phyloP scores from a whole-genome alignment of 2,888 invertebrate species.

The Archaeoteleia sp. region DNA sequence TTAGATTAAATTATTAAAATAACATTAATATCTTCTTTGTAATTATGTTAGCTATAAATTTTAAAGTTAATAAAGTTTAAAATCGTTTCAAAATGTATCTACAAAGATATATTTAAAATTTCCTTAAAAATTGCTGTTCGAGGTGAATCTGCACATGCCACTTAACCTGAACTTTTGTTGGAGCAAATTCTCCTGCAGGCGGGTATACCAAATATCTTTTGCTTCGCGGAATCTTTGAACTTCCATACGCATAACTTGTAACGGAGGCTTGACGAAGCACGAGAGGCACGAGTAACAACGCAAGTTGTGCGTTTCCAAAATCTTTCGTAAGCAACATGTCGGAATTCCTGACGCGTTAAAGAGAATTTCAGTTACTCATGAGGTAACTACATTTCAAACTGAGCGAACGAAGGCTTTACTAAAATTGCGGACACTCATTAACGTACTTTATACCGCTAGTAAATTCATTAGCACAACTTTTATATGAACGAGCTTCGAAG shows the following conservation, averaged over 20 bases:
- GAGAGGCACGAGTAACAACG: constrained; percentile 33
- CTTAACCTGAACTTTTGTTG: constrained; percentile 69
- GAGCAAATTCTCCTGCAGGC: constrained; percentile 47
- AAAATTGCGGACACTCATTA: constrained; percentile 37
- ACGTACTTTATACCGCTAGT: constrained; percentile 42
- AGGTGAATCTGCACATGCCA: too few relatives aligned
- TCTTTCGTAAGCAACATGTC: constrained; percentile 44
- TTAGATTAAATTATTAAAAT: too few relatives aligned
- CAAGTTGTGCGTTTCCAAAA: constrained; percentile 39
- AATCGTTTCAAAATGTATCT: constrained; percentile 1
- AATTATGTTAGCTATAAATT: too few relatives aligned
- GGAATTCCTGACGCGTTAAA: constrained; percentile 53
- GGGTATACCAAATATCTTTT: constrained; percentile 67
- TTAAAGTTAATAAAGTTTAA: neutral
- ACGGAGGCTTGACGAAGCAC: constrained; percentile 25
- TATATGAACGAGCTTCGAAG: constrained; percentile 18
- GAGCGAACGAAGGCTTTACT: constrained; percentile 30
- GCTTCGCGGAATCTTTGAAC: constrained; percentile 35
- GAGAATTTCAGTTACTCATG: constrained; percentile 40
- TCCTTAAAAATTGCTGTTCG: too few relatives aligned
- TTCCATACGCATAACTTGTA: constrained; percentile 41
- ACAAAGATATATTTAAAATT: neutral
- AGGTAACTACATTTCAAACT: constrained; percentile 45
- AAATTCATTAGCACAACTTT: constrained; percentile 45
- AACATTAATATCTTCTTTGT: too few relatives aligned